Conservation (phyloP, 2,797 vertebrate genomes). For the Anguilla megastoma region DNA sequence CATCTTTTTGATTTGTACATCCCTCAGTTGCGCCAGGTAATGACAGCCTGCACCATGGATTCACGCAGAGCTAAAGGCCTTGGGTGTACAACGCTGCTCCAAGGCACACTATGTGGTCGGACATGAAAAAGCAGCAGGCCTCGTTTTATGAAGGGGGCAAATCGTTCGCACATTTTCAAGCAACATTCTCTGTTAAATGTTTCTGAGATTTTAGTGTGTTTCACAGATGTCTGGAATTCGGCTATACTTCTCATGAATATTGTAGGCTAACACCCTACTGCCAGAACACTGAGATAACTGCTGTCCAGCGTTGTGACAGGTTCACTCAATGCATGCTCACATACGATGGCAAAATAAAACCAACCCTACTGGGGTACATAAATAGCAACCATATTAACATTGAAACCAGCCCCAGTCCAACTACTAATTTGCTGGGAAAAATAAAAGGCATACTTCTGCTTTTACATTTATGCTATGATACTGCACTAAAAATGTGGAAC, state of each 20-base stretch:
- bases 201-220: conserved; percentile 61
- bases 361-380: neutral
- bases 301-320: neutral
- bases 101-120: conserved; percentile 60
- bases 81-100: neutral
- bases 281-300: neutral
- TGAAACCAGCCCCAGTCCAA: neutral
- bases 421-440: neutral
- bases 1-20: neutral
- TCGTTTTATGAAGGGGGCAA: conserved; percentile 72
- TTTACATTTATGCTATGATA: neutral
- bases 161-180: conserved; percentile 77
- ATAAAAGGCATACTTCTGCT: neutral
- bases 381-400: neutral
- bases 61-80: neutral
- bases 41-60: neutral
- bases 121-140: conserved; percentile 75
- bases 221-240: conserved; percentile 71
- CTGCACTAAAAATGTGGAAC: neutral
- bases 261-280: conserved; percentile 44
- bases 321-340: conserved; percentile 15
- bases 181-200: conserved; percentile 53
- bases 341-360: neutral
- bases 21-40: neutral
- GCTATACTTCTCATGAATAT: conserved; percentile 62